Evolutionary conservation across 2,888 invertebrate species (phyloP), one percentile per base, ranked within the genome.

Genomic region (Chymomyza amoena): DNA sequence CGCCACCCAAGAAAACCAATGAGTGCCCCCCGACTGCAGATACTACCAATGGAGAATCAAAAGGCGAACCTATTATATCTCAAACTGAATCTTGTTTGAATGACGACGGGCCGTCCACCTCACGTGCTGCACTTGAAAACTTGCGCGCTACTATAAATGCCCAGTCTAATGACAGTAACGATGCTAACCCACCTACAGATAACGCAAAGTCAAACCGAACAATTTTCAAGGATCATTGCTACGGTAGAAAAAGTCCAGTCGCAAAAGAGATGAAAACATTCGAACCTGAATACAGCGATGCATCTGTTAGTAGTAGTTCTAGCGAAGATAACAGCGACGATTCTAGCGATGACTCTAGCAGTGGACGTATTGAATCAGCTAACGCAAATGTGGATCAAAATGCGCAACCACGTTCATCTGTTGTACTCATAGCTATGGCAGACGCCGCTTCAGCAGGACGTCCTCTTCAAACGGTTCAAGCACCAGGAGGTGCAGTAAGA

Each of bases 91-190:
- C 68, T 10, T 78, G 83, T 69, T 45, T 83, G 0, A 83, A 73
- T 45, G 83, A 83, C 25, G 83, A 83, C 16, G 83, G 83, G 45
- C 83, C 83, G 6, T 83, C 85, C 25, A 83, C 83, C 10, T 83
- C 83, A 5, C 75, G 85, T 15, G 83, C 85, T 7, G 83, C 83
- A 32, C 73, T 83, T 85, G 83, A 80, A 16, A 76, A 81, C 6
- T 68, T 71, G 51, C 79, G 86, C 7, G 79, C 82, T n/a, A 72
- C 70, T 59, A 78, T 70, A 28, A 66, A 77, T 18, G 80, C 74
- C 4, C 70, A 76, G 36, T 54, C 61, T 20, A 72, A 67, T 16
- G 76, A 75, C 16, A 52, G 20, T 54, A 64, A 59, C 15, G 63
- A 60, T n/a, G 10, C 39, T 10, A 13, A n/a, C 51, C 9, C 65